These are phyloP conservation scores for Heteropelma amictum DNA, from an alignment of 2,888 invertebrate genomes.

Conservation along the genomic window DNA sequence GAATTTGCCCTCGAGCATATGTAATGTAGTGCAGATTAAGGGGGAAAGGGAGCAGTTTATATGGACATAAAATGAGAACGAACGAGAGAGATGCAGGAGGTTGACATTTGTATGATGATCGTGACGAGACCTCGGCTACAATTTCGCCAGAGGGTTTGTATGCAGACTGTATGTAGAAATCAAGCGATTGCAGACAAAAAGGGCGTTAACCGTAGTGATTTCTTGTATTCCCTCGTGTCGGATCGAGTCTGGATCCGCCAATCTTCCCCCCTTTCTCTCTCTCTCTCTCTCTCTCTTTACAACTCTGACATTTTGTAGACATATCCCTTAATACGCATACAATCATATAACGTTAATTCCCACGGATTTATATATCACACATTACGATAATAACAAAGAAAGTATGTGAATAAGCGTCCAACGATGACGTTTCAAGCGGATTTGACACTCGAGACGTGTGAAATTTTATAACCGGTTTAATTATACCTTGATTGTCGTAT, in stretches of 20 bases:
- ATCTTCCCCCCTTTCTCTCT: conserved; percentile 1
- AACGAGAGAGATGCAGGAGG: conserved; percentile 14
- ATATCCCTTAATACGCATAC: background rate
- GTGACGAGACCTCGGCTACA: conserved; percentile 33
- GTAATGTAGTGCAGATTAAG: conserved; percentile 17
- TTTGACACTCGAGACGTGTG: background rate
- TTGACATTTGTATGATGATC: conserved; percentile 36
- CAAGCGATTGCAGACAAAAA: background rate
- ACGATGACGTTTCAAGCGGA: background rate
- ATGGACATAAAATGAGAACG: background rate
- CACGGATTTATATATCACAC: conserved; percentile 31
- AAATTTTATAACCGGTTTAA: too few species aligned
- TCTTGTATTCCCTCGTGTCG: conserved; percentile 18
- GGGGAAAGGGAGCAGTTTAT: background rate
- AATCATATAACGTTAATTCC: conserved; percentile 38
- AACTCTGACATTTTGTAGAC: background rate
- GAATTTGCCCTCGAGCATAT: conserved; percentile 43
- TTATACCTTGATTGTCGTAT: too few species aligned
- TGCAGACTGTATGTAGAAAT: conserved; percentile 1
- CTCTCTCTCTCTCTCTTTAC: background rate
- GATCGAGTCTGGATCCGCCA: conserved; percentile 3
- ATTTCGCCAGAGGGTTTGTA: conserved; percentile 14
- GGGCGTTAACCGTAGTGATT: background rate
- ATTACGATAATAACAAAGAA: background rate
- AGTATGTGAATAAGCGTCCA: background rate